Evolutionary conservation across 2,888 invertebrate species (phyloP), one percentile per base, ranked within the genome.

Genomic region (Ganaspis brasiliensis): DNA sequence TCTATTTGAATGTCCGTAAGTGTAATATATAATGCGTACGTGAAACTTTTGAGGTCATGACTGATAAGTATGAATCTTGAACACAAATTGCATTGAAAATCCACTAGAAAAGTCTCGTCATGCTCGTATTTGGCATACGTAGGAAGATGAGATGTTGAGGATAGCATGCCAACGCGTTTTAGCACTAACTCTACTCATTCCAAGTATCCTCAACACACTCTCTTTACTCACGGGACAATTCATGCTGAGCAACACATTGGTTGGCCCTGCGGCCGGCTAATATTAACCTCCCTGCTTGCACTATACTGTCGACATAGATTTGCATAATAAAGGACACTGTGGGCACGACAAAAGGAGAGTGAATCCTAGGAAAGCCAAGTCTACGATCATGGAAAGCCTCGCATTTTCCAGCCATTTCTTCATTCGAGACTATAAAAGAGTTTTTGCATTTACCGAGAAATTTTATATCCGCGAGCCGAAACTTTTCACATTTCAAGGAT

Each of bases 311-410:
- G 80, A 84, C 82, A 85, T 86, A 81, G 83, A 88, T 89, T 89
- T 89, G 81, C 88, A 88, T 88, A 86, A 88, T 88, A 88, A 87
- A 88, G 86, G 83, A 77, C 75, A 77, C 78, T 78, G 73, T 77
- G 67, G 14, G 55, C 72, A 72, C 78, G 77, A 79, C 78, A 81
- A 79, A 79, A 79, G 75, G 75, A 76, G 79, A 80, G 57, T 63
- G 79, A 80, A 77, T 80, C 77, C 76, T 76, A 76, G 76, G 74
- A 78, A 76, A 74, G 76, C 77, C 59, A 72, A 52, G 21, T 71
- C 5, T 24, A 24, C 63, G 14, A 40, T 10, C 21, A 63, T 40
- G 40, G 21, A 40, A 40, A 63, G 40, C 63, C 40, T 19, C 40
- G 14, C 40, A 63, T n/a, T 63, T 63, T n/a, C 40, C 40, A 63